These are phyloP conservation scores for Amphilophus citrinellus DNA, from an alignment of 2,113 vertebrate species.

Conservation along the genomic window DNA sequence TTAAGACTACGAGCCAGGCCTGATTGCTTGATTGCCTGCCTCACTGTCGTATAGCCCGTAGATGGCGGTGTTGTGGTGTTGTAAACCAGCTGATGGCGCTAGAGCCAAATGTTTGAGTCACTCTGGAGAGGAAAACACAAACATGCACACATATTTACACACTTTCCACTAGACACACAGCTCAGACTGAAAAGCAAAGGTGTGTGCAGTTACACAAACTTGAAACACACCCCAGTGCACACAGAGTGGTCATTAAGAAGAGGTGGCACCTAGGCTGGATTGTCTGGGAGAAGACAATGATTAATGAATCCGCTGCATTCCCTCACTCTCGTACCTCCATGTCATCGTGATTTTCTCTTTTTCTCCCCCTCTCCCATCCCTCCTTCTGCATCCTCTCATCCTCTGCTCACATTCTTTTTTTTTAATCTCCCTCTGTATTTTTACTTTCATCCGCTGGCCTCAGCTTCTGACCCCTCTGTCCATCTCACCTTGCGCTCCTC, in stretches of 20 bases:
- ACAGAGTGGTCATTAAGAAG: constrained; percentile 52
- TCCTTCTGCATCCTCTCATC: neutral
- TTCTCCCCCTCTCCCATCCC: neutral
- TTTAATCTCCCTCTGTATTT: neutral
- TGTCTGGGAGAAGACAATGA: constrained; percentile 60
- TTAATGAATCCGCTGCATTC: constrained; percentile 62
- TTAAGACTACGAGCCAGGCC: neutral
- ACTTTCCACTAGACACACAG: neutral
- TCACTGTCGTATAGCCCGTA: constrained; percentile 20
- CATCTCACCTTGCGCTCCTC: neutral
- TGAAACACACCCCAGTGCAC: constrained; percentile 41
- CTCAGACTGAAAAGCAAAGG: neutral
- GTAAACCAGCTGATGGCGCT: neutral
- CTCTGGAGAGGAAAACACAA: neutral
- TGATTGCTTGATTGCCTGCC: neutral
- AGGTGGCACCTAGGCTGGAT: constrained; percentile 48
- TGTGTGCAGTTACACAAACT: neutral
- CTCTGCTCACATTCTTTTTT: neutral
- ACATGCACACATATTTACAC: neutral
- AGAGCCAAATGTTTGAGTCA: neutral
- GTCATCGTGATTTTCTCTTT: constrained; percentile 1
- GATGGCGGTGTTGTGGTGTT: constrained; percentile 51
- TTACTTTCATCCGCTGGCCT: neutral
- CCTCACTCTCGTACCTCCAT: constrained; percentile 25
- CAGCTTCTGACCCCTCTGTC: neutral